Conservation (phyloP, 2,113 vertebrate genomes). For the Nicator chloris region DNA sequence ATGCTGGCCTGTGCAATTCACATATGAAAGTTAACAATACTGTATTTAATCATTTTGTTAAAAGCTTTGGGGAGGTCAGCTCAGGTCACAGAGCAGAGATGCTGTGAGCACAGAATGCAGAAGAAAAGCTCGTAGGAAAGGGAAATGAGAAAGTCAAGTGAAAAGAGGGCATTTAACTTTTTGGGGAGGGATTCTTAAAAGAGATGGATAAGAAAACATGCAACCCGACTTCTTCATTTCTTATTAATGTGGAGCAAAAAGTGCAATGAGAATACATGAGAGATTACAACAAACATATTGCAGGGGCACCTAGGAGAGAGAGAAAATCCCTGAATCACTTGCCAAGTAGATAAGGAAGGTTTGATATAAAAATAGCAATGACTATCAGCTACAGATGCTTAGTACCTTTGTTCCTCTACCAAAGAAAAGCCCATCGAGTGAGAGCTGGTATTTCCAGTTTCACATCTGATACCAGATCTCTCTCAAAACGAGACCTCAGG, state of each 20-base stretch:
- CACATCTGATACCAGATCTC: background rate
- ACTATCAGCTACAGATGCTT: conserved; percentile 1
- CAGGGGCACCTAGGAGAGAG: background rate
- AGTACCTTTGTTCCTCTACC: conserved; percentile 8
- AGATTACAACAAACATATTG: conserved; percentile 34
- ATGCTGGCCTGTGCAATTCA: background rate
- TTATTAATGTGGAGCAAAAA: conserved; percentile 41
- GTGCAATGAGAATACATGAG: background rate
- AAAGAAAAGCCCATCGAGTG: background rate
- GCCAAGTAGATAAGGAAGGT: conserved; percentile 29
- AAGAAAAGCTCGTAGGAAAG: background rate
- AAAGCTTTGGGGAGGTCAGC: background rate
- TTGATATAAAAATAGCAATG: conserved; percentile 45
- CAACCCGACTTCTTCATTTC: conserved; percentile 23
- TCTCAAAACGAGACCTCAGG: background rate
- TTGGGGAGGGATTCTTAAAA: background rate
- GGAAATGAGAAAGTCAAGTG: background rate
- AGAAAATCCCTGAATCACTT: conserved; percentile 40
- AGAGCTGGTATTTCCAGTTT: conserved; percentile 4
- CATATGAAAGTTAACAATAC: background rate
- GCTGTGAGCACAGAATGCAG: background rate
- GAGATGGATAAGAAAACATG: background rate
- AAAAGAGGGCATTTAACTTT: background rate
- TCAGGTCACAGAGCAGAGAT: background rate
- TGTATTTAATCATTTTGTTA: background rate